phyloP scores from a whole-genome alignment of 2,888 invertebrate species.

The Heliconius ismenius region DNA sequence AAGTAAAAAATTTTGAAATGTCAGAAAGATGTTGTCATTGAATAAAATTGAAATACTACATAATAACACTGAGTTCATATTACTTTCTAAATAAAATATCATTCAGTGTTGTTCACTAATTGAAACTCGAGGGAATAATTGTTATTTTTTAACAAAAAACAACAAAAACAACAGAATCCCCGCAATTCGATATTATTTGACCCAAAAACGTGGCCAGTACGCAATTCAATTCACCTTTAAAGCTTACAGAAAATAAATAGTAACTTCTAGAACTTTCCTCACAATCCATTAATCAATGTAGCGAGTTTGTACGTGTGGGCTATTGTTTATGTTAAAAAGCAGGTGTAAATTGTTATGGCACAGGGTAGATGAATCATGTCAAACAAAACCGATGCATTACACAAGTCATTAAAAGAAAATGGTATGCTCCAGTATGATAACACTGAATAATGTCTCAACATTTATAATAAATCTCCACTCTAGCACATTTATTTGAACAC shows the following conservation, averaged over 20 bases:
- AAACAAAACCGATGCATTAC: conserved; percentile 31
- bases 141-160: conserved; percentile 43
- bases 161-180: conserved; percentile 46
- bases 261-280: conserved; percentile 41
- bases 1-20: conserved; percentile 19
- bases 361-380: conserved; percentile 41
- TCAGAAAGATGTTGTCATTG: conserved; percentile 29
- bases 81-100: conserved; percentile 34
- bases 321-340: conserved; percentile 30
- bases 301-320: conserved; percentile 30
- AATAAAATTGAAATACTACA: conserved; percentile 28
- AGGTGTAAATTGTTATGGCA: conserved; percentile 43
- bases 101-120: conserved; percentile 36
- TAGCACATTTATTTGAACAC: conserved; percentile 74
- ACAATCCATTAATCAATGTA: conserved; percentile 25
- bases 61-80: conserved; percentile 36
- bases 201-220: conserved; percentile 37
- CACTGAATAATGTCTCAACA: conserved; percentile 47
- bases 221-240: conserved; percentile 37
- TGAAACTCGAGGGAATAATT: conserved; percentile 40
- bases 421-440: conserved; percentile 44
- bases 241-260: conserved; percentile 44
- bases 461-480: conserved; percentile 60
- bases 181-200: conserved; percentile 5
- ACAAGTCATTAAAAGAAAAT: conserved; percentile 33